phyloP scores from a whole-genome alignment of 1,140 invertebrate genomes.

The Drosophila lacteicornis region DNA sequence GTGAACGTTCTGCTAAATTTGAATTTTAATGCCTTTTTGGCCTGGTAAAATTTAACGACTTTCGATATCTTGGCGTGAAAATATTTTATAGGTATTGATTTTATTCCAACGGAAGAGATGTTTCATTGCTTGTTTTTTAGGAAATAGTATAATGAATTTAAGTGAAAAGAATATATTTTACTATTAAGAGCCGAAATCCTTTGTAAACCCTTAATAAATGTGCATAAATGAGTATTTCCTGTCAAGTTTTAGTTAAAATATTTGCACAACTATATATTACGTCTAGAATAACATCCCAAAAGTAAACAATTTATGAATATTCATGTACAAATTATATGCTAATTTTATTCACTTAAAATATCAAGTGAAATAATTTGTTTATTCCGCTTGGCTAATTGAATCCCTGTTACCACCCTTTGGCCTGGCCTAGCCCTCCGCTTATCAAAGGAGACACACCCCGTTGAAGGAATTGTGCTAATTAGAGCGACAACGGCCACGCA shows the following conservation, averaged over 20 bases:
- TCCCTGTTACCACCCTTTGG: constrained; percentile 1
- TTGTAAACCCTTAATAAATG: neutral
- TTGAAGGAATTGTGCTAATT: constrained; percentile 54
- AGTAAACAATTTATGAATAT: constrained; percentile 9
- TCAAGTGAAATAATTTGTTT: constrained; percentile 18
- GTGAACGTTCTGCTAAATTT: constrained; percentile 70
- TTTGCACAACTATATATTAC: neutral
- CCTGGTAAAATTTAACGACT: constrained; percentile 57
- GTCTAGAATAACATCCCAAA: neutral
- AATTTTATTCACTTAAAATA: constrained; percentile 6
- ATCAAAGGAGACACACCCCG: constrained; percentile 50
- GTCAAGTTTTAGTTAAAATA: neutral
- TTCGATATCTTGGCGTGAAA: constrained; percentile 40
- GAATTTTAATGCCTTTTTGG: constrained; percentile 53
- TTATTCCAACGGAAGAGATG: constrained; percentile 5
- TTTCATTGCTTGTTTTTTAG: neutral
- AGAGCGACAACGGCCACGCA: constrained; percentile 55
- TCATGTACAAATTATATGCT: neutral
- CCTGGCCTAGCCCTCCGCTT: neutral
- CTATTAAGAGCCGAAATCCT: neutral
- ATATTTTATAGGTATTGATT: constrained; percentile 56
- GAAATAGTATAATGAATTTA: neutral
- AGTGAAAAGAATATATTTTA: neutral
- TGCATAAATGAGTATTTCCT: neutral
- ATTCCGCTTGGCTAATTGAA: constrained; percentile 23